These are phyloP conservation scores for Apodemia mormo DNA, from an alignment of 2,888 invertebrate species.

Conservation along the genomic window DNA sequence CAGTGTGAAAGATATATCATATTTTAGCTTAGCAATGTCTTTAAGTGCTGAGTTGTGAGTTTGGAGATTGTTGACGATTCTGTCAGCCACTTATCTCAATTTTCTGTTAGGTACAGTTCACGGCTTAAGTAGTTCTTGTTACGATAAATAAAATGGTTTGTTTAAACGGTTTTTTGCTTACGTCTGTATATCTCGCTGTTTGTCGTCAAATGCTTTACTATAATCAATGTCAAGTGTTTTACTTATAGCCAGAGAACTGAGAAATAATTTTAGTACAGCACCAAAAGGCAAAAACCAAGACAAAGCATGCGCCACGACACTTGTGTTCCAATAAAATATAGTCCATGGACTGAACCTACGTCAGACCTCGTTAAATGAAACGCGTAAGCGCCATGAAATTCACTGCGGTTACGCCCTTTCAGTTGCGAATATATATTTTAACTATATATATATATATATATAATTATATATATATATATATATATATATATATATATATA, in stretches of 20 bases:
- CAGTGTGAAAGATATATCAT: conserved; percentile 14
- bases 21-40: conserved; percentile 15
- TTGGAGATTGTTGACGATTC: conserved; percentile 17
- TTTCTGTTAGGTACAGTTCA: conserved; percentile 13
- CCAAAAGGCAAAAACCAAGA: too few relatives aligned
- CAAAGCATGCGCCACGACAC: too few relatives aligned
- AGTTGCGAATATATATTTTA: too few relatives aligned
- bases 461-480: too few relatives aligned
- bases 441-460: too few relatives aligned
- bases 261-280: background rate
- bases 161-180: background rate
- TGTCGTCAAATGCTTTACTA: background rate
- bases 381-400: too few relatives aligned
- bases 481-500: too few relatives aligned
- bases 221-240: background rate
- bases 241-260: background rate
- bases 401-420: too few relatives aligned
- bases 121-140: conserved; percentile 6
- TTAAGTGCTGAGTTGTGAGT: conserved; percentile 24
- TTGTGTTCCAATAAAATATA: too few relatives aligned
- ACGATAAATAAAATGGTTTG: background rate
- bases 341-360: too few relatives aligned
- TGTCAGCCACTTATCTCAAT: conserved; percentile 18
- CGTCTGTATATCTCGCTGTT: background rate
- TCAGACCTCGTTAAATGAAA: too few relatives aligned